Base-by-base conservation (phyloP, 1,140 invertebrate species). In the Atta colombica region DNA sequence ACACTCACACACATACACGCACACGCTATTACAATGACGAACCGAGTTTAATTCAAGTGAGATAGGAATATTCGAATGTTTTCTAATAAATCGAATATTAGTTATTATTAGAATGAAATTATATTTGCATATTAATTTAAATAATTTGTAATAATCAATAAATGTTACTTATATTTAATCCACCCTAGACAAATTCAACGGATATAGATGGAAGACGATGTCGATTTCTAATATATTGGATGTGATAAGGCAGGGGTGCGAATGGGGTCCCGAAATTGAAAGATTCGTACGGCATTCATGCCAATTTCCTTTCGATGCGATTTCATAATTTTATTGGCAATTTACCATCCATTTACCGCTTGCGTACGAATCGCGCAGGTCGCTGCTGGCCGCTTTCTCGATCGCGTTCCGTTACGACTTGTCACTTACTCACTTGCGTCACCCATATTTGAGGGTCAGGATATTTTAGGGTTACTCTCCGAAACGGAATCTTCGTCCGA, bases 271-370 rank as follows among this genome's bases (percentile, higher is more conserved):
- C 86, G 80, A 94, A 91, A 95, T 95, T 93, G 94, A 94, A 95
- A 94, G 94, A 94, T 90, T 93, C 84, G 90, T 91, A 92, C 84
- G 87, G 85, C 90, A 93, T 93, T 94, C 89, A 91, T 92, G 93
- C 85, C 94, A 95, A 95, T 95, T 95, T 95, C 94, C 94, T 94
- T 89, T 88, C 88, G 86, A 85, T 90, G 84, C 84, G 91, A 94
- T 92, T 92, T 91, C 90, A 94, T 94, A 95, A 95, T 94, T 93
- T 94, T 94, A 95, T 94, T 95, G 93, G 86, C 94, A 95, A 93
- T 95, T 94, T 94, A 90, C 89, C 91, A 93, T 82, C 92, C 89
- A 94, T 94, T 94, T 84, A 74, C 75, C 45, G 45, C 77, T 45
- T 16, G 77, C 51, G 74, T 68, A 91, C 85, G 85, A 78, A 87